These are phyloP conservation scores for Irena cyanogastra DNA, from an alignment of 2,113 vertebrate genomes.

Conservation along the genomic window DNA sequence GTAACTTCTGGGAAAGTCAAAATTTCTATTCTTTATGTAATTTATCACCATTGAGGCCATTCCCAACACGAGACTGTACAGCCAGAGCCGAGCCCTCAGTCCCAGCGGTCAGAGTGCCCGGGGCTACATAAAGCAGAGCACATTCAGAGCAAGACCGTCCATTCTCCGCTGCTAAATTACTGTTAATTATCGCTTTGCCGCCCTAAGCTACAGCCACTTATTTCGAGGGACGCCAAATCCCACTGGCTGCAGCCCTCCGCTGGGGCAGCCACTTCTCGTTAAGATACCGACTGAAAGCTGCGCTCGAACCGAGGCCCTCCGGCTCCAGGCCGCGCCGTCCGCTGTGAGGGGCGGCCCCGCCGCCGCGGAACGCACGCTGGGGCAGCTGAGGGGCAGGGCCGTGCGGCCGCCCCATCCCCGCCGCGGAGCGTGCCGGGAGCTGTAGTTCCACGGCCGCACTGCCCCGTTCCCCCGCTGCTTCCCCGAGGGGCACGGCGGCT, in stretches of 20 bases:
- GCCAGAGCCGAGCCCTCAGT: not conserved
- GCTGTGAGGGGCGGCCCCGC: fast-evolving
- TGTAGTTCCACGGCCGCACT: not conserved
- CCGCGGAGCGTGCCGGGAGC: not conserved
- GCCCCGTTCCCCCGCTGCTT: no score
- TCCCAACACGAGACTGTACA: fast-evolving
- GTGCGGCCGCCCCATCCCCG: no score
- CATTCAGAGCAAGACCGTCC: not conserved
- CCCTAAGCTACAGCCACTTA: no score
- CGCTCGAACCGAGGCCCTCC: fast-evolving
- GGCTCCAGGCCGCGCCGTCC: fast-evolving
- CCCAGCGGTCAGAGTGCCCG: fast-evolving
- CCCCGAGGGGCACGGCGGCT: not conserved
- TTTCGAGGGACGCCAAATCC: not conserved
- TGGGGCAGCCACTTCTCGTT: fast-evolving
- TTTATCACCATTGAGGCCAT: not conserved
- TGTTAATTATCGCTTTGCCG: no score
- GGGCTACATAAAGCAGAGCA: not conserved
- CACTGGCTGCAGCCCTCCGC: fast-evolving
- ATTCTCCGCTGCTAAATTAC: not conserved
- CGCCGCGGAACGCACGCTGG: fast-evolving
- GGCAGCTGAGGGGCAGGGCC: fast-evolving
- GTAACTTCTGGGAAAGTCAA: not conserved
- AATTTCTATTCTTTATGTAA: not conserved
- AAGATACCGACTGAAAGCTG: fast-evolving